Conservation (phyloP, 2,888 invertebrate genomes). For the Eristalis intricaria region DNA sequence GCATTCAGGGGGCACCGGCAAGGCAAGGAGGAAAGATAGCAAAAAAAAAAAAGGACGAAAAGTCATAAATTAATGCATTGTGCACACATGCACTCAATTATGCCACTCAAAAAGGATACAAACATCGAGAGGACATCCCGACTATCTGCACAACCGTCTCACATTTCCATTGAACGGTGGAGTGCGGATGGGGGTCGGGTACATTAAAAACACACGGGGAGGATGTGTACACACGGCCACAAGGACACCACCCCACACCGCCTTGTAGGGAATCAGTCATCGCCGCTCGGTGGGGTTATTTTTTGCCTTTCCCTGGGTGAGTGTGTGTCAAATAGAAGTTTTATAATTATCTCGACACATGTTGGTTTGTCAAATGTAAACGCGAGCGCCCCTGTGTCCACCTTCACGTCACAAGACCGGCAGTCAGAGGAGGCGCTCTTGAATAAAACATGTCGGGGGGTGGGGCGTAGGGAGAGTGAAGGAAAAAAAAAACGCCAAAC, state of each 20-base stretch:
- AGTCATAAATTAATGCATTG: slow-evolving; percentile 70
- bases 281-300: background rate
- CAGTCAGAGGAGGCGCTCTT: slow-evolving; percentile 18
- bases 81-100: slow-evolving; percentile 72
- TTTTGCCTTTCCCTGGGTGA: background rate
- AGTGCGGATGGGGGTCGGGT: background rate
- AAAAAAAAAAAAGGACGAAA: slow-evolving; percentile 34
- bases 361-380: slow-evolving; percentile 40
- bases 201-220: slow-evolving; percentile 54
- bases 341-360: slow-evolving; percentile 64
- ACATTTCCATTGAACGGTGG: slow-evolving; percentile 44
- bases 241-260: slow-evolving; percentile 25
- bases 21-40: background rate
- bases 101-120: slow-evolving; percentile 69
- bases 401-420: slow-evolving; percentile 35
- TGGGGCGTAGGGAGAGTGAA: background rate
- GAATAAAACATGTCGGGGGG: slow-evolving; percentile 55
- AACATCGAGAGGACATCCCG: slow-evolving; percentile 44
- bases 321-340: slow-evolving; percentile 52
- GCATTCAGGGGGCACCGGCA: background rate
- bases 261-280: background rate
- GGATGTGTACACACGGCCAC: slow-evolving; percentile 27
- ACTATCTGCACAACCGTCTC: slow-evolving; percentile 49
- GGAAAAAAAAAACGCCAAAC: background rate
- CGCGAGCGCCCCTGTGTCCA: slow-evolving; percentile 33